Base-by-base conservation (phyloP, 2,888 invertebrate genomes). In the Rhodophaea formosa region DNA sequence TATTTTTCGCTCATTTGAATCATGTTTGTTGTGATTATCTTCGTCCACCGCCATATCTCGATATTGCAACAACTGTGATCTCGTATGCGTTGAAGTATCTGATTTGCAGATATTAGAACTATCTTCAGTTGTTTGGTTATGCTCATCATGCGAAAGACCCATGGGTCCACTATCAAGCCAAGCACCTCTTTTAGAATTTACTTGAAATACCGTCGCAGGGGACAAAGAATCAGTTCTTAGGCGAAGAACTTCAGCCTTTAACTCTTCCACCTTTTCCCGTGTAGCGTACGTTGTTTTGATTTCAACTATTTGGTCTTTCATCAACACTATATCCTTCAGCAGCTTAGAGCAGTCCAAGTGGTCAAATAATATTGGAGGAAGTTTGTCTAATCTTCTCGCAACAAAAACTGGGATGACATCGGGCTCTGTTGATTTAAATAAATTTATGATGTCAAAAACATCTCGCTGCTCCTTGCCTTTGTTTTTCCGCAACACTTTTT, bases 261-360 rank as follows among this genome's bases (percentile, higher is more conserved):
- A 10, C 0, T 57, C 51, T 5, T 46, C 35, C 15, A 56, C 10
- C 5, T 51, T 17, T 0, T 59, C 39, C 6, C n/a, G 14, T 1
- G 58, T 54, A 23, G 43, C 56, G 42, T 61, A 61, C 7, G 44
- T 55, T 6, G 47, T 10, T 52, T 59, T 59, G n/a, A 61, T 51
- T 8, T 57, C 12, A 14, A 55, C 12, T 30, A 52, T 46, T 53
- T 51, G 45, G 6, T 14, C 49, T 16, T 59, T 47, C 10, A 62
- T 14, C 6, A 42, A 3, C 0, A 44, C 3, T 0, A 63, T 0
- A 35, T 65, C 63, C 10, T 62, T 62, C 0, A 64, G 43, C 0
- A 64, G 46, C 46, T 59, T 59, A 6, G 64, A 53, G 3, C 56
- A 56, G 53, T 64, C 64, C 0, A 64, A 35, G 15, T 62, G n/a